phyloP scores from a whole-genome alignment of 2,113 vertebrate genomes.

The Uropsilus gracilis region DNA sequence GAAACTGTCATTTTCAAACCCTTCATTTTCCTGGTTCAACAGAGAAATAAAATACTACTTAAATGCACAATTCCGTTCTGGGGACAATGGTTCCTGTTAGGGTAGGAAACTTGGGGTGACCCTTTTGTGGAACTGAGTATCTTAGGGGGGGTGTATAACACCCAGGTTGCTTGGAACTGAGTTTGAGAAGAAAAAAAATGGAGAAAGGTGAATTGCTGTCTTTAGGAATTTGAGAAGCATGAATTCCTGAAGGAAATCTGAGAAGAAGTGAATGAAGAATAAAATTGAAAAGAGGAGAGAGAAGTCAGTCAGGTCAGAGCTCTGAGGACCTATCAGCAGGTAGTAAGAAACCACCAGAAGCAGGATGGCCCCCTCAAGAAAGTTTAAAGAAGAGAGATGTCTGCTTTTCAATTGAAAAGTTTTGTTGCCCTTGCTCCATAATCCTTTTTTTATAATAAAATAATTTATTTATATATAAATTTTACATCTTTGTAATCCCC shows the following conservation, averaged over 20 bases:
- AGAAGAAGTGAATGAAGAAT: neutral
- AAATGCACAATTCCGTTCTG: neutral
- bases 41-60: neutral
- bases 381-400: neutral
- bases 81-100: neutral
- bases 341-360: neutral
- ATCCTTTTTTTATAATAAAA: slow-evolving; percentile 4
- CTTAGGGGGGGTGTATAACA: neutral
- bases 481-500: too few species aligned
- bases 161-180: neutral
- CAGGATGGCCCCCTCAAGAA: neutral
- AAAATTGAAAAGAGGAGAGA: neutral
- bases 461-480: too few species aligned
- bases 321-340: neutral
- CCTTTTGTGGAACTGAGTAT: neutral
- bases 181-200: neutral
- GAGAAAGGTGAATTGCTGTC: neutral
- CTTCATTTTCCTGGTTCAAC: slow-evolving; percentile 39
- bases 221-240: neutral
- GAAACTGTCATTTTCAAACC: neutral
- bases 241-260: slow-evolving; percentile 20
- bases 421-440: neutral
- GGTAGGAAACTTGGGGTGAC: neutral
- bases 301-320: neutral
- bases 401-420: slow-evolving; percentile 58